Evolutionary conservation across 2,888 invertebrate species (phyloP).

Genomic region (Rhingia rostrata): DNA sequence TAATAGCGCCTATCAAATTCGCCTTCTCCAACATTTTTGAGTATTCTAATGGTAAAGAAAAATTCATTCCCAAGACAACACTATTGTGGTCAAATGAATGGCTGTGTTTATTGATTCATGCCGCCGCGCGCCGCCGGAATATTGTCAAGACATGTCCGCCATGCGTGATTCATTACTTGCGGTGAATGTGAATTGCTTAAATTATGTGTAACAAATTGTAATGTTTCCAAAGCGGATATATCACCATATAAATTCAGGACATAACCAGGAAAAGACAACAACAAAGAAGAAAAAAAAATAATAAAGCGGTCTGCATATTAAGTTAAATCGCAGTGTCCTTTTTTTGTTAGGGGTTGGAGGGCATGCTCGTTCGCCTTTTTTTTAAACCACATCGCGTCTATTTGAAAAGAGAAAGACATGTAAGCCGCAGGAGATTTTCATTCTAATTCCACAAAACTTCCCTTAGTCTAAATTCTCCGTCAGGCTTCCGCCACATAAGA

Average conservation of each 20-base stretch:
- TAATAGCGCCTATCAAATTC: no score
- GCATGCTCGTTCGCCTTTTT: conserved; percentile 38
- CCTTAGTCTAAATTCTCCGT: conserved; percentile 36
- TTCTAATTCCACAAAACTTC: conserved; percentile 60
- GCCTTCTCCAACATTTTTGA: no score
- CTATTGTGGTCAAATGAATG: conserved; percentile 1
- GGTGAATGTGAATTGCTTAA: conserved; percentile 55
- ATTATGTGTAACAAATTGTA: conserved; percentile 57
- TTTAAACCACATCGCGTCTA: conserved; percentile 57
- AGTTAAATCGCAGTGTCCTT: conserved; percentile 45
- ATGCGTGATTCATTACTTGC: conserved; percentile 43
- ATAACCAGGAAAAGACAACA: conserved; percentile 8
- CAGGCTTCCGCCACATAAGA: conserved; percentile 38
- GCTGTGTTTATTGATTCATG: conserved; percentile 58
- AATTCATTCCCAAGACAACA: not conserved
- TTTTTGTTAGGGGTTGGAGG: not conserved
- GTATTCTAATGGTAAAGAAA: no score
- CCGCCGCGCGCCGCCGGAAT: not conserved
- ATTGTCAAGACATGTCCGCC: conserved; percentile 17
- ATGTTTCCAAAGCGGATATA: conserved; percentile 54
- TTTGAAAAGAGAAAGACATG: conserved; percentile 35
- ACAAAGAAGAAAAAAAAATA: conserved; percentile 30
- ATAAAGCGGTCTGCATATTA: conserved; percentile 65
- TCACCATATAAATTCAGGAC: conserved; percentile 54
- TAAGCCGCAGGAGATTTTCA: conserved; percentile 65